These are phyloP conservation scores for Platanista minor DNA, from an alignment of 2,113 vertebrate genomes.

Conservation along the genomic window DNA sequence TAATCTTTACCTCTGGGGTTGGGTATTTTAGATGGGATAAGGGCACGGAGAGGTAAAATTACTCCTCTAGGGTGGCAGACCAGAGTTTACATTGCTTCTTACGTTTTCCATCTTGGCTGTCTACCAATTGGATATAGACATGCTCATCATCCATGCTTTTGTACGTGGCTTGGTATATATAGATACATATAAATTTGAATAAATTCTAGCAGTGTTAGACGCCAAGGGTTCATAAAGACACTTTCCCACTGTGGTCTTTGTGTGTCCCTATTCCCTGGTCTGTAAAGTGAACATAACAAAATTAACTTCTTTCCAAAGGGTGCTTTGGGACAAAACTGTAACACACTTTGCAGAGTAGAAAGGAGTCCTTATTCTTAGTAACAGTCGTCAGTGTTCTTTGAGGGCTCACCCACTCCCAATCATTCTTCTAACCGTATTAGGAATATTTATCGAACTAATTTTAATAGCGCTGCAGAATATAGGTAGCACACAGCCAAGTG, in stretches of 20 bases:
- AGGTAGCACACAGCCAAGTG: background rate
- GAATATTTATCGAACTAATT: constrained; percentile 40
- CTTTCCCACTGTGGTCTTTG: background rate
- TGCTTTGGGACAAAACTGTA: constrained; percentile 21
- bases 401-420: background rate
- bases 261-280: background rate
- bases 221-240: background rate
- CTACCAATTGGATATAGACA: background rate
- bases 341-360: background rate
- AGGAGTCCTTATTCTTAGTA: constrained; percentile 26
- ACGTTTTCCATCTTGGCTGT: background rate
- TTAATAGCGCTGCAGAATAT: background rate
- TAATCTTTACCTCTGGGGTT: background rate
- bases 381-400: constrained; percentile 2
- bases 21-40: constrained; percentile 13
- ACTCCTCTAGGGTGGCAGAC: background rate
- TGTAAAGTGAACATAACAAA: constrained; percentile 19
- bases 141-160: background rate
- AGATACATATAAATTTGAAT: background rate
- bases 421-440: constrained; percentile 19
- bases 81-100: background rate
- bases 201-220: background rate
- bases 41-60: background rate
- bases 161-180: background rate
- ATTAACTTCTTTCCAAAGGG: background rate